Conservation (phyloP, 2,797 vertebrate genomes). For the Pangasius sanitwongsei region DNA sequence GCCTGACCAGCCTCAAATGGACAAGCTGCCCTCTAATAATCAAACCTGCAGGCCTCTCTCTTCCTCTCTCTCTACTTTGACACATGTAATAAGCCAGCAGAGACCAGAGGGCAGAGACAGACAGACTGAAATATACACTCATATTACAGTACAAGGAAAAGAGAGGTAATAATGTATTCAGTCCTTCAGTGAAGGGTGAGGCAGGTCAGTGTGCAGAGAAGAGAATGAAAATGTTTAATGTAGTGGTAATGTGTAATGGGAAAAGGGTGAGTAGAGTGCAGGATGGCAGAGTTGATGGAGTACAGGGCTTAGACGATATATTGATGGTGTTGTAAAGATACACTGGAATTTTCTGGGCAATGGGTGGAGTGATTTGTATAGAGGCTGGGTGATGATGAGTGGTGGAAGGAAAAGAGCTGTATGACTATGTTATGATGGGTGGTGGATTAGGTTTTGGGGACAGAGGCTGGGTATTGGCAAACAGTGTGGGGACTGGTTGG, state of each 20-base stretch:
- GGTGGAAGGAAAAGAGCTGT: background rate
- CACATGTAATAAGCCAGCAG: constrained; percentile 40
- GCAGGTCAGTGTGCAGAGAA: constrained; percentile 5
- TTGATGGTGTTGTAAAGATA: background rate
- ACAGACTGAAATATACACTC: constrained; percentile 45
- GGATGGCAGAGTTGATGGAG: background rate
- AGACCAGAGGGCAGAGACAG: constrained; percentile 39
- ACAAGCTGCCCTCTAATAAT: constrained; percentile 39
- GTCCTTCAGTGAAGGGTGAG: constrained; percentile 20
- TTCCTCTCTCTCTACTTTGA: constrained; percentile 32
- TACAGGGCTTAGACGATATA: background rate
- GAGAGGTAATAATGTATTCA: constrained; percentile 38
- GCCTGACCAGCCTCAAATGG: constrained; percentile 36
- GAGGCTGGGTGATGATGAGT: background rate
- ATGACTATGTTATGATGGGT: no score
- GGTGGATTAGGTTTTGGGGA: background rate
- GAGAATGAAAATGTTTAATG: constrained; percentile 25
- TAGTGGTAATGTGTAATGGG: constrained; percentile 21
- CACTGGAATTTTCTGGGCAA: background rate
- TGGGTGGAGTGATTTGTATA: background rate
- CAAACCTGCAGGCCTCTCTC: constrained; percentile 26
- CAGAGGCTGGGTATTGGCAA: background rate
- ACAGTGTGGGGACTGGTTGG: background rate
- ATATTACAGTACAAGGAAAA: constrained; percentile 41
- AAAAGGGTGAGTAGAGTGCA: background rate